phyloP scores from a whole-genome alignment of 2,888 invertebrate genomes.

The Drosophila mimica region DNA sequence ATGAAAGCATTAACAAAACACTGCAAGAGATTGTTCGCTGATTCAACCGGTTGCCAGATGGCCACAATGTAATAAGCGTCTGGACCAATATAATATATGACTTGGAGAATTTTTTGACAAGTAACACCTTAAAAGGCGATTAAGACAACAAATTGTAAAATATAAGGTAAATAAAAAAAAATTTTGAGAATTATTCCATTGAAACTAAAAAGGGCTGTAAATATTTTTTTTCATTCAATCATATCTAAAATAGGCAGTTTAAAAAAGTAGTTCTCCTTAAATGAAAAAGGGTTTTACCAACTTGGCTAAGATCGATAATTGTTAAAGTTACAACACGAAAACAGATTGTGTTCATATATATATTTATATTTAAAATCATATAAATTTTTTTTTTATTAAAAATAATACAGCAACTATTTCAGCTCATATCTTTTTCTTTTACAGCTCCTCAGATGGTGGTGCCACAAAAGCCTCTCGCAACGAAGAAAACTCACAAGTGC shows the following conservation, averaged over 20 bases:
- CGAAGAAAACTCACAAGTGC: slow-evolving; percentile 54
- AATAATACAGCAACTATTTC: not conserved
- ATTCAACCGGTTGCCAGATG: slow-evolving; percentile 31
- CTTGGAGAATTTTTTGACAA: not conserved
- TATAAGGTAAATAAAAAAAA: not conserved
- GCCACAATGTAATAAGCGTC: slow-evolving; percentile 11
- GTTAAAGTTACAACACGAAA: not conserved
- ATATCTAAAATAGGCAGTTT: not conserved
- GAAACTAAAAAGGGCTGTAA: not conserved
- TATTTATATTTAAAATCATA: not conserved
- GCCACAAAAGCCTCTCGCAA: not conserved
- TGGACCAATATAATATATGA: slow-evolving; percentile 9
- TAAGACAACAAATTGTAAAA: not conserved
- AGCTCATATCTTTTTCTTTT: not conserved
- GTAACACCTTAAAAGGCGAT: not conserved
- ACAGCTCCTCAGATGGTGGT: not conserved
- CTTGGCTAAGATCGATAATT: not conserved
- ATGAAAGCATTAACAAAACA: slow-evolving; percentile 38
- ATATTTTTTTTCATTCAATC: not conserved
- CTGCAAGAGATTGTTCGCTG: slow-evolving; percentile 34
- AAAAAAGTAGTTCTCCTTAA: not conserved
- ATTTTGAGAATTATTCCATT: not conserved
- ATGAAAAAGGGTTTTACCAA: not conserved
- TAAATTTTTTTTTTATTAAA: not conserved
- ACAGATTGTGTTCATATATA: not conserved